A percentile compares a stretch with the other conserved stretches of the same genome.
These are phyloP conservation scores for Petrocephalus sullivani DNA, from an alignment of 2,797 vertebrate genomes.

Conservation along the genomic window DNA sequence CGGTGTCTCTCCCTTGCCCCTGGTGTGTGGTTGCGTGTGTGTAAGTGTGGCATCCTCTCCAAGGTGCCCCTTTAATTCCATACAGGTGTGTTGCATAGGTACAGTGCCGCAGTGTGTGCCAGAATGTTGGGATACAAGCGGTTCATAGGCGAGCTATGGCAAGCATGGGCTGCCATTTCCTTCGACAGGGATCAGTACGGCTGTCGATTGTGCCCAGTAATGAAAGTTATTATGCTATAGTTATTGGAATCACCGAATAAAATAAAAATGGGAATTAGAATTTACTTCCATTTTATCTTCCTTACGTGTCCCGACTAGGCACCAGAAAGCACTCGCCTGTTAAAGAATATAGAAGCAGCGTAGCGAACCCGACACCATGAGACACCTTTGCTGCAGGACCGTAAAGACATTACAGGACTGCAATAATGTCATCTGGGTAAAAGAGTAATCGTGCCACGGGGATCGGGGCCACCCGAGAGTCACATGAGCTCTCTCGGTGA, in stretches of 20 bases:
- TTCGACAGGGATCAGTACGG: neutral
- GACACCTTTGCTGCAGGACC: neutral
- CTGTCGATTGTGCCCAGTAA: neutral
- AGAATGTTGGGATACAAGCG: neutral
- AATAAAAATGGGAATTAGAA: conserved; percentile 10
- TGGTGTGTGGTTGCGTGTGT: neutral
- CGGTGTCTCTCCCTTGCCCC: neutral
- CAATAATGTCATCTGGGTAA: neutral
- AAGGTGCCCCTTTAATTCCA: neutral
- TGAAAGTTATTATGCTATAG: neutral
- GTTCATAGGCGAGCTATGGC: neutral
- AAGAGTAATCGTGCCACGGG: too few species aligned
- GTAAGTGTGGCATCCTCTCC: neutral
- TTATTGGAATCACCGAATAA: conserved; percentile 5
- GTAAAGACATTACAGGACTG: neutral
- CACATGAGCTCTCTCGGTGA: neutral
- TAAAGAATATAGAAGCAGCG: neutral
- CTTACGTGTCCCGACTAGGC: neutral
- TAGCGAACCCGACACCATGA: neutral
- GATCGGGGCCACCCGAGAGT: neutral
- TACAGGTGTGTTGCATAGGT: neutral
- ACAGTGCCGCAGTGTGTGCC: too few species aligned
- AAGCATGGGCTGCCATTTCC: neutral
- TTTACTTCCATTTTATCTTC: conserved; percentile 2
- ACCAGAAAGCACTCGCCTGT: neutral